A percentile compares a stretch with the other conserved stretches of the same genome.
Evolutionary conservation across 2,113 vertebrate genomes (phyloP).

Genomic region (Stictonetta naevosa): DNA sequence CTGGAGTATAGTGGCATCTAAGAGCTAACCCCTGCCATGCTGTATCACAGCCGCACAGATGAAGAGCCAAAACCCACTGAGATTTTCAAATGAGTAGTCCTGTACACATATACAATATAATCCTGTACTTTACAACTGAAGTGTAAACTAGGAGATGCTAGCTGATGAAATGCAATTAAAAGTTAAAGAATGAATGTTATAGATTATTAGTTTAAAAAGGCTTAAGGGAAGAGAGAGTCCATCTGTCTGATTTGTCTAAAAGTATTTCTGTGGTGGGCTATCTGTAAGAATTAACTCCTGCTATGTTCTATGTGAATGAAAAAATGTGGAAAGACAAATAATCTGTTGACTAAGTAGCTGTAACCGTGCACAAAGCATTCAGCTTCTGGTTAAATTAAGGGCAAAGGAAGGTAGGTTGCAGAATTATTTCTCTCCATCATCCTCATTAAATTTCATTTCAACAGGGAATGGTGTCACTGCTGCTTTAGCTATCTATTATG

Average conservation of each 20-base stretch:
- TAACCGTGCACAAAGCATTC: slow-evolving; percentile 57
- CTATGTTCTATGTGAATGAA: background rate
- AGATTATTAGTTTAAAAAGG: slow-evolving; percentile 51
- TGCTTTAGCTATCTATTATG: slow-evolving; percentile 45
- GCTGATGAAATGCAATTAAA: slow-evolving; percentile 31
- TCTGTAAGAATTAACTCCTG: slow-evolving; percentile 27
- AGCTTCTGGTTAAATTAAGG: slow-evolving; percentile 71
- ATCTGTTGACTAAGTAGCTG: slow-evolving; percentile 43
- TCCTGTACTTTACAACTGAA: background rate
- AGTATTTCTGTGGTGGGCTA: background rate
- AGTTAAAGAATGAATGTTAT: slow-evolving; percentile 28
- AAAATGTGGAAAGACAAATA: slow-evolving; percentile 11
- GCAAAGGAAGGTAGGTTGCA: slow-evolving; percentile 48
- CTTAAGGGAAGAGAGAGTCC: slow-evolving; percentile 10
- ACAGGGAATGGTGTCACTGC: slow-evolving; percentile 65
- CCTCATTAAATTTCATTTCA: slow-evolving; percentile 79
- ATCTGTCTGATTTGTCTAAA: slow-evolving; percentile 41
- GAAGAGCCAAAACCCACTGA: slow-evolving; percentile 50
- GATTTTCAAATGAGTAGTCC: slow-evolving; percentile 16
- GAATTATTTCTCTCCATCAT: slow-evolving; percentile 64
- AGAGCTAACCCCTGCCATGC: slow-evolving; percentile 77
- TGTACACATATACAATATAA: background rate
- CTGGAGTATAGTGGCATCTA: slow-evolving; percentile 72
- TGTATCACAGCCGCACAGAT: slow-evolving; percentile 40
- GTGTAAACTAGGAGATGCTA: slow-evolving; percentile 19